A percentile compares a stretch with the other conserved stretches of the same genome.
Conservation (phyloP, 1,140 invertebrate genomes). For the Parapsyche elsis region DNA sequence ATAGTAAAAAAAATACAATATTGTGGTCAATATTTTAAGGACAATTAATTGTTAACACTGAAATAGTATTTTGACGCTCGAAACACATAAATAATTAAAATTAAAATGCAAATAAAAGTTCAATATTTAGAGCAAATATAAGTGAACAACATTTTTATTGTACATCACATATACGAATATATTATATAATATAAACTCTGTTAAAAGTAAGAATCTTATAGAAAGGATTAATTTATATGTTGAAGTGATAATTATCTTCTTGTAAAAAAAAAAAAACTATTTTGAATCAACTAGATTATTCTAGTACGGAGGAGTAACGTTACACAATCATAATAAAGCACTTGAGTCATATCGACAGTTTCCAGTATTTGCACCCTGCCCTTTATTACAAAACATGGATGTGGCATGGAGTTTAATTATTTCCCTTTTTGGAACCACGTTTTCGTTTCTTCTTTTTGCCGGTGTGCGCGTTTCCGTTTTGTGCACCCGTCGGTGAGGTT, state of each 20-base stretch:
- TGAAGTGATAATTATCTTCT: neutral
- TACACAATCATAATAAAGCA: conserved; percentile 26
- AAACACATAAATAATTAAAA: too few relatives aligned
- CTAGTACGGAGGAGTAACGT: neutral
- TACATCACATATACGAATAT: too few relatives aligned
- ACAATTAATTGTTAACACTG: too few relatives aligned
- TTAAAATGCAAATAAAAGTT: too few relatives aligned
- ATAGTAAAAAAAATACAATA: too few relatives aligned
- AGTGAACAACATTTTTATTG: too few relatives aligned
- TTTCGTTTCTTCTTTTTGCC: conserved; percentile 59
- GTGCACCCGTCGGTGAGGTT: conserved; percentile 44
- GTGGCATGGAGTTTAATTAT: conserved; percentile 53
- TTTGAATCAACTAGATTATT: neutral
- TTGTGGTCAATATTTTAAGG: too few relatives aligned
- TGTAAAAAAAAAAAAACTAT: conserved; percentile 23
- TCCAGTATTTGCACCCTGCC: conserved; percentile 40
- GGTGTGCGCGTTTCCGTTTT: conserved; percentile 1
- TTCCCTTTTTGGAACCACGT: conserved; percentile 60
- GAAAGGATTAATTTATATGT: too few relatives aligned
- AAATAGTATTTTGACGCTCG: too few relatives aligned
- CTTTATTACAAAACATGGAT: conserved; percentile 18
- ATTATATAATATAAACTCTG: too few relatives aligned
- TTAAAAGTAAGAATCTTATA: too few relatives aligned
- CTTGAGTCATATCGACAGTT: conserved; percentile 35
- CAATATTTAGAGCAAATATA: too few relatives aligned